Evolutionary conservation across 2,113 vertebrate genomes (phyloP).

Genomic region (Pseudorectes ferrugineus): DNA sequence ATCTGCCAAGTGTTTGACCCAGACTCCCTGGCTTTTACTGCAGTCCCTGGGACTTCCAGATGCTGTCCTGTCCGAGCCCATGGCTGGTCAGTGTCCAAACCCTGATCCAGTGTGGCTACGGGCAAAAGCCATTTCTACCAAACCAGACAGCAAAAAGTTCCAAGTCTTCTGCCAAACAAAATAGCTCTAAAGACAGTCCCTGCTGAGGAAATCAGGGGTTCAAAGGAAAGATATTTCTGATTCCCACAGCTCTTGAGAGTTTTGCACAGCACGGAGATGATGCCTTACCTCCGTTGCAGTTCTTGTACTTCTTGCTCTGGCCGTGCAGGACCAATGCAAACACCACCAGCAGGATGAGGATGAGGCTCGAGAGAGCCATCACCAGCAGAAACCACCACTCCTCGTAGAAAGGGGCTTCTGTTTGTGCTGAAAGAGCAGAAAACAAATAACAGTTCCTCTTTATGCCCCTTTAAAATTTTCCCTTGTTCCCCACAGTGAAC

Average conservation of each 20-base stretch:
- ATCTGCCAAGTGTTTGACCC: not conserved
- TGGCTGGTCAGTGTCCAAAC: not conserved
- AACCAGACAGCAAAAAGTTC: not conserved
- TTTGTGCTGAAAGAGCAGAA: constrained; percentile 75
- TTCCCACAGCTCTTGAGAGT: not conserved
- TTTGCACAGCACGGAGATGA: accelerated
- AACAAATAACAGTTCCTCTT: not conserved
- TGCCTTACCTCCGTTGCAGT: constrained; percentile 80
- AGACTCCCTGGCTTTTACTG: not conserved
- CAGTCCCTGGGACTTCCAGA: not conserved
- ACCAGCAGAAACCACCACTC: constrained; percentile 98
- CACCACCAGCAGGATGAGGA: constrained; percentile 86
- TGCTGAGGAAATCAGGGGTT: not conserved
- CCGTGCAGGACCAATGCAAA: constrained; percentile 86
- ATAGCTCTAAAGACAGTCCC: not conserved
- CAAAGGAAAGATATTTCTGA: not conserved
- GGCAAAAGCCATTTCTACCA: not conserved
- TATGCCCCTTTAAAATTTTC: not conserved
- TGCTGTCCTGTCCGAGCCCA: not conserved
- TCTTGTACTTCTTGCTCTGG: constrained; percentile 87
- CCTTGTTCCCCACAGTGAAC: not conserved
- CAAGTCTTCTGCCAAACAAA: not conserved
- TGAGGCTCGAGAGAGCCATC: constrained; percentile 87
- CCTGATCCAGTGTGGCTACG: not conserved
- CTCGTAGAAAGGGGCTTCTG: constrained; percentile 88